These are phyloP conservation scores for Mylabris sibirica DNA, from an alignment of 2,888 invertebrate species.

Conservation along the genomic window DNA sequence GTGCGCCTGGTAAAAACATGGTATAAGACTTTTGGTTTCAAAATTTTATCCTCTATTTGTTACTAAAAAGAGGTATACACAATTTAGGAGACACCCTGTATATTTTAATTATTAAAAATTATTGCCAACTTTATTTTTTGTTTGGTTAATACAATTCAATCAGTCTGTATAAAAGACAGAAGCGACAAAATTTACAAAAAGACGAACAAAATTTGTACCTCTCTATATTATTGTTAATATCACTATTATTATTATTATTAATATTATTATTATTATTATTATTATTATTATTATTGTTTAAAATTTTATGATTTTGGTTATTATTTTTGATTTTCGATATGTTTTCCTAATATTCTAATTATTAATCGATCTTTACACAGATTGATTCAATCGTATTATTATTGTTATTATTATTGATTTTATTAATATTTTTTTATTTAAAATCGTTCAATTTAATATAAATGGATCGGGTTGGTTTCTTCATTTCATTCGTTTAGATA, in stretches of 20 bases:
- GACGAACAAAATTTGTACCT: slow-evolving; percentile 36
- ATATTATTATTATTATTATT: no score
- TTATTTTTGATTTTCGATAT: slow-evolving; percentile 39
- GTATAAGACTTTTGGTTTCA: no score
- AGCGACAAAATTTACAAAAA: slow-evolving; percentile 22
- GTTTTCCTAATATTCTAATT: slow-evolving; percentile 41
- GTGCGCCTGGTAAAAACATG: no score
- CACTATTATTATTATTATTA: slow-evolving; percentile 36
- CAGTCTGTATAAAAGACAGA: slow-evolving; percentile 40
- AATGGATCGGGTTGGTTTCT: slow-evolving; percentile 32
- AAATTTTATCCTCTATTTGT: no score
- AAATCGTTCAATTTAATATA: slow-evolving; percentile 24
- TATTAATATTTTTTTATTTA: not conserved
- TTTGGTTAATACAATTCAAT: slow-evolving; percentile 40
- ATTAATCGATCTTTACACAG: slow-evolving; percentile 43
- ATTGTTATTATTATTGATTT: no score
- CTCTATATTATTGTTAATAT: slow-evolving; percentile 16
- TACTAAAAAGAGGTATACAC: no score
- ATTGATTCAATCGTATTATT: slow-evolving; percentile 34
- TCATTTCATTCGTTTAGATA: no score
- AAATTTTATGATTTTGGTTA: slow-evolving; percentile 28
- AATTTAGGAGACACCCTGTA: no score
- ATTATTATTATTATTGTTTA: slow-evolving; percentile 31
- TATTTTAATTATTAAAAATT: slow-evolving; percentile 37
- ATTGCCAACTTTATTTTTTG: slow-evolving; percentile 49